These are phyloP conservation scores for Pentalonia nigronervosa DNA, from an alignment of 1,140 invertebrate species.

Conservation along the genomic window DNA sequence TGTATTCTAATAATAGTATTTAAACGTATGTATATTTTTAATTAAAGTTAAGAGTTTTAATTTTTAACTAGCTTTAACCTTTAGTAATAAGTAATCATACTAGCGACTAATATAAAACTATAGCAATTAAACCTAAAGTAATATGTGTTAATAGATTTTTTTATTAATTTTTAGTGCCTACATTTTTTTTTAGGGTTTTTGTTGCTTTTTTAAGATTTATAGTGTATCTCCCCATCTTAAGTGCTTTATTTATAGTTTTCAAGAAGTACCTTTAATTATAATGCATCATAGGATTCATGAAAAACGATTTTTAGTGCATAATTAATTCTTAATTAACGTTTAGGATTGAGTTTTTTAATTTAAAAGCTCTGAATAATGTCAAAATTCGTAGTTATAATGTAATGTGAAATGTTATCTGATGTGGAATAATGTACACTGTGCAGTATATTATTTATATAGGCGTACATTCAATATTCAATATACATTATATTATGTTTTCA, in stretches of 20 bases:
- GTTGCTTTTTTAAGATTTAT: not conserved
- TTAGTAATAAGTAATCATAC: not conserved
- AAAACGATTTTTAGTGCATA: not conserved
- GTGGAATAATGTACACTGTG: not conserved
- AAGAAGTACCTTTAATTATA: not conserved
- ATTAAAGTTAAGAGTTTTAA: not conserved
- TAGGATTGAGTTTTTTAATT: not conserved
- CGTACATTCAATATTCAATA: not conserved
- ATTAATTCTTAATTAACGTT: not conserved
- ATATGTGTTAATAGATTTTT: not conserved
- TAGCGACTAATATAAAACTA: not conserved
- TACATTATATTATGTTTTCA: not conserved
- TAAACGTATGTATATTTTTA: not conserved
- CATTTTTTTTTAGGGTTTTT: not conserved
- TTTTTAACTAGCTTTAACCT: not conserved
- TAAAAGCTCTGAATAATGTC: not conserved
- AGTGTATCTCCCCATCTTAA: not conserved
- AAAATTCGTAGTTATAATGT: not conserved
- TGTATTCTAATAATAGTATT: not conserved
- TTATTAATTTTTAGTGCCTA: no score
- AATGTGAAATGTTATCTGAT: not conserved
- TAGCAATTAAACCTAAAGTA: not conserved
- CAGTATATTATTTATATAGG: not conserved
- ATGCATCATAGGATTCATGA: not conserved
- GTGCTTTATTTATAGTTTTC: not conserved